Percentiles rank a stretch among this genome's conserved stretches.
These are phyloP conservation scores for Melitaea cinxia DNA, from an alignment of 1,140 invertebrate species.

Conservation along the genomic window DNA sequence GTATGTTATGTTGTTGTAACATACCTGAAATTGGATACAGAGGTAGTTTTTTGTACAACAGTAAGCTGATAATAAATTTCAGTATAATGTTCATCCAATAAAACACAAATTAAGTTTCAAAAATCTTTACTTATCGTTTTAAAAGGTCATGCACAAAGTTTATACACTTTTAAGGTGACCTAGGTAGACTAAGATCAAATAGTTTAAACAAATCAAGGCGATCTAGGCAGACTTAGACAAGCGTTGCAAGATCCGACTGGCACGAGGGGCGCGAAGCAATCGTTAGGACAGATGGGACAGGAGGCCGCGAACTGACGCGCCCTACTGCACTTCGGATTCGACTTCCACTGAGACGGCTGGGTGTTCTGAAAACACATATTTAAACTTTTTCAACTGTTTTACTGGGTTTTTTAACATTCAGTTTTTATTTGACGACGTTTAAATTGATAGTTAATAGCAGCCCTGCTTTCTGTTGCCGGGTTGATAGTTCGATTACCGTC, in stretches of 20 bases:
- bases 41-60: too few relatives aligned
- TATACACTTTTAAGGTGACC: neutral
- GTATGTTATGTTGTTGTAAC: too few relatives aligned
- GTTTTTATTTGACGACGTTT: too few relatives aligned
- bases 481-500: too few relatives aligned
- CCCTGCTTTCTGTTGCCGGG: too few relatives aligned
- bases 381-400: conserved; percentile 18
- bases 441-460: too few relatives aligned
- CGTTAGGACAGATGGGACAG: conserved; percentile 55
- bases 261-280: conserved; percentile 50
- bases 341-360: conserved; percentile 47
- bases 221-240: conserved; percentile 41
- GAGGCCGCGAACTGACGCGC: conserved; percentile 47
- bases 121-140: too few relatives aligned
- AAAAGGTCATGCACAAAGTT: neutral
- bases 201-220: conserved; percentile 23
- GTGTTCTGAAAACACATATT: conserved; percentile 54
- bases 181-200: neutral
- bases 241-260: conserved; percentile 63
- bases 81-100: too few relatives aligned
- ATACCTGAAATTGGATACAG: too few relatives aligned
- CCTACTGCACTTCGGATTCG: conserved; percentile 32
- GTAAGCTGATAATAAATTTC: too few relatives aligned
- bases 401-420: too few relatives aligned
- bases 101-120: too few relatives aligned